Percentiles rank a stretch among this genome's conserved stretches.
Evolutionary conservation across 2,888 invertebrate genomes (phyloP).

Genomic region (Drosophila paucipuncta): DNA sequence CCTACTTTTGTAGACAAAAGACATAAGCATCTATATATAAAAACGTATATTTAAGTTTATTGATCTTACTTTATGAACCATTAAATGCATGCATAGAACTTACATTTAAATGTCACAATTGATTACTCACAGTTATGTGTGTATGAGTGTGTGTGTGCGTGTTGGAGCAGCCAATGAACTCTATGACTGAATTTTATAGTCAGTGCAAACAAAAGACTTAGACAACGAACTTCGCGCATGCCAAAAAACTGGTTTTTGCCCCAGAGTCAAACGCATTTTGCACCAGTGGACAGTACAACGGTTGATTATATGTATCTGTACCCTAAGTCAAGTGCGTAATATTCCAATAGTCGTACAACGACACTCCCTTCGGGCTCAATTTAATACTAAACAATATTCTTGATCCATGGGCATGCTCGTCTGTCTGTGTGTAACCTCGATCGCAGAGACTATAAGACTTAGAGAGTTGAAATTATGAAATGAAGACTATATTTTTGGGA

Average conservation of each 20-base stretch:
- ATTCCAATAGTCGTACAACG: conserved; percentile 1
- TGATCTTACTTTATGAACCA: conserved; percentile 35
- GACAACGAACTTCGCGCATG: conserved; percentile 73
- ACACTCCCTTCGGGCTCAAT: conserved; percentile 20
- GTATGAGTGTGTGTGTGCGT: conserved; percentile 23
- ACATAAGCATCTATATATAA: background rate
- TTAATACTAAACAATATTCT: background rate
- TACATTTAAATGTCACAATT: conserved; percentile 43
- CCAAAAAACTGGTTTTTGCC: conserved; percentile 68
- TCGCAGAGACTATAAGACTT: background rate
- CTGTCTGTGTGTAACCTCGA: background rate
- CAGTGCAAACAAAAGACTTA: conserved; percentile 75
- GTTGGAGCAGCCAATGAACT: conserved; percentile 70
- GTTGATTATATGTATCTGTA: conserved; percentile 40
- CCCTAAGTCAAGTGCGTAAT: conserved; percentile 6
- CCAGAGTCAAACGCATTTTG: conserved; percentile 61
- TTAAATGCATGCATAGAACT: conserved; percentile 19
- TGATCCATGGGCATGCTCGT: background rate
- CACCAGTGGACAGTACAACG: conserved; percentile 57
- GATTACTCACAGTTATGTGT: conserved; percentile 22
- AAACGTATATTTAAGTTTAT: conserved; percentile 7
- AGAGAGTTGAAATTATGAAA: background rate
- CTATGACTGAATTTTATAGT: conserved; percentile 57
- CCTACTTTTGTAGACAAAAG: background rate
- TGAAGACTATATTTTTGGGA: background rate